A percentile compares a stretch with the other conserved stretches of the same genome.
Conservation (phyloP, 2,888 invertebrate species). For the Latrodectus elegans region DNA sequence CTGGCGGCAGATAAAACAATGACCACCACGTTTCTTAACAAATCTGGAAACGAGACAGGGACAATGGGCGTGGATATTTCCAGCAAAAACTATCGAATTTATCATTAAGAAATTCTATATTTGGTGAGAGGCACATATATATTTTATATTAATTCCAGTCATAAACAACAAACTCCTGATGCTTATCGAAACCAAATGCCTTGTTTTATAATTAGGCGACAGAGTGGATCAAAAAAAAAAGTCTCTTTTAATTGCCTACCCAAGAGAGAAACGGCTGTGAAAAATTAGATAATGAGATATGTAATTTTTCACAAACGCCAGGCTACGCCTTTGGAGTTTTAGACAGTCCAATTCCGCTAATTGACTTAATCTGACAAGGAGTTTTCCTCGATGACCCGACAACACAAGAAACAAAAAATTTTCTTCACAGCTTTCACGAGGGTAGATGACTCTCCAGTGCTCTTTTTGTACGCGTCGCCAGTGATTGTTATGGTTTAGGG, state of each 20-base stretch:
- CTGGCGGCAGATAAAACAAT: background rate
- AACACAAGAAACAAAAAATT: background rate
- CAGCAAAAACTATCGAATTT: background rate
- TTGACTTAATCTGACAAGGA: conserved; percentile 12
- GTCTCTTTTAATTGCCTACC: background rate
- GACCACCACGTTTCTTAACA: background rate
- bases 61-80: background rate
- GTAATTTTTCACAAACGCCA: conserved; percentile 32
- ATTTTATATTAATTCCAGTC: background rate
- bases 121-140: background rate
- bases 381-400: background rate
- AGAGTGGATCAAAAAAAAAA: background rate
- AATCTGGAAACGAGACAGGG: background rate
- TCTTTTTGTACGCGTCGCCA: background rate
- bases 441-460: background rate
- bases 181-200: background rate
- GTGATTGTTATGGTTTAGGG: background rate
- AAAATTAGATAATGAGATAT: conserved; percentile 27
- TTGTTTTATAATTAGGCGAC: background rate
- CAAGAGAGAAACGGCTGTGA: background rate
- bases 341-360: background rate
- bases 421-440: background rate
- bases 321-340: conserved; percentile 11
- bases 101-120: conserved; percentile 1
- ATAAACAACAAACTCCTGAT: background rate